Conservation (phyloP, 2,888 invertebrate genomes). For the Volucella inanis region DNA sequence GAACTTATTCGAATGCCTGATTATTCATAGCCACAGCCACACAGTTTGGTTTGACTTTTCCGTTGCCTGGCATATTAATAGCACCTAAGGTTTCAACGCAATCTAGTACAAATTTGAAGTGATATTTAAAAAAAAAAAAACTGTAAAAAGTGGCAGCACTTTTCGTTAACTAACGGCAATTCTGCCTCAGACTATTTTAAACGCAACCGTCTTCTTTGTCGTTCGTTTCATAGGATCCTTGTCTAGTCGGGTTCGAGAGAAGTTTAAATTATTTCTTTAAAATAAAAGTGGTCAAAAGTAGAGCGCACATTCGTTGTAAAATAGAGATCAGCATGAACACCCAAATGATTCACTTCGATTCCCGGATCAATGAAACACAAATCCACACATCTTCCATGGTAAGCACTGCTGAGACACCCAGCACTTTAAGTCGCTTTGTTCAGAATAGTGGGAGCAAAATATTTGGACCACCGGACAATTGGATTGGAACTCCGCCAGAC, state of each 20-base stretch:
- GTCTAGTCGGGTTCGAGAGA: neutral
- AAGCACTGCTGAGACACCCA: neutral
- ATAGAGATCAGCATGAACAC: neutral
- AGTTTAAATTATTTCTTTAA: neutral
- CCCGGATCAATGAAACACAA: neutral
- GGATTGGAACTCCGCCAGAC: constrained; percentile 78
- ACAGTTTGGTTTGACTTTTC: no score
- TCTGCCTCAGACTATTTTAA: constrained; percentile 22
- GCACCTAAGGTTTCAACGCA: neutral
- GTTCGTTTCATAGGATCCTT: neutral
- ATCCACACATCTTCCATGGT: neutral
- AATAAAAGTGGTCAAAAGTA: no score
- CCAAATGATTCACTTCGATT: neutral
- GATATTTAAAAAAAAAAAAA: neutral
- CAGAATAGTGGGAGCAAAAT: constrained; percentile 79
- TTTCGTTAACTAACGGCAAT: constrained; percentile 33
- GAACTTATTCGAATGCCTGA: no score
- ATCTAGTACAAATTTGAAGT: constrained; percentile 12
- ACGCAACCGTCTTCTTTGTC: neutral
- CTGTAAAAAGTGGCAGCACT: constrained; percentile 38
- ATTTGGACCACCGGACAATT: constrained; percentile 77
- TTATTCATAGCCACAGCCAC: no score
- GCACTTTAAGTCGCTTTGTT: constrained; percentile 70
- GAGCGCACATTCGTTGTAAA: no score
- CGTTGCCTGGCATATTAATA: no score